phyloP scores from a whole-genome alignment of 2,888 invertebrate genomes.

The Thecocarcelia acutangulata region DNA sequence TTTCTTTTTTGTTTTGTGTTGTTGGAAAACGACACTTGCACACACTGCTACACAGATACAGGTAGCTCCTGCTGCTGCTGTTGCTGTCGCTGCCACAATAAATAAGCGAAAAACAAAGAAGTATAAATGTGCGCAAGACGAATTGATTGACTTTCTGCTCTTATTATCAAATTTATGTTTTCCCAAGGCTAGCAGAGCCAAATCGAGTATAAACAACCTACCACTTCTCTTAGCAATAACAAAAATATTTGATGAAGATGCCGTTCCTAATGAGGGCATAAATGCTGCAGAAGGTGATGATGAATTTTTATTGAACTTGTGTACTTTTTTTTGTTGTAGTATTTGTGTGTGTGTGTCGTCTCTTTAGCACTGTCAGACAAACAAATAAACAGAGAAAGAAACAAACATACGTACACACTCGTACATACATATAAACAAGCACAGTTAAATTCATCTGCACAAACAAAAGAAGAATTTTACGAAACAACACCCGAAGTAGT shows the following conservation, averaged over 20 bases:
- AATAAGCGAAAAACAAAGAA: slow-evolving; percentile 31
- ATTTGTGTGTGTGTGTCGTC: no score
- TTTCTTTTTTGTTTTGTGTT: not conserved
- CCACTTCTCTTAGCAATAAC: slow-evolving; percentile 41
- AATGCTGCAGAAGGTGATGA: slow-evolving; percentile 61
- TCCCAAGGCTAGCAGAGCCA: slow-evolving; percentile 49
- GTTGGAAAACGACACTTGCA: slow-evolving; percentile 25
- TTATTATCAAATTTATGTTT: slow-evolving; percentile 56
- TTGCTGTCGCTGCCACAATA: no score
- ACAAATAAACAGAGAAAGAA: slow-evolving; percentile 9
- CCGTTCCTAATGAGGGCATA: slow-evolving; percentile 52
- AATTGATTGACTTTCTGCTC: slow-evolving; percentile 30
- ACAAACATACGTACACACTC: no score
- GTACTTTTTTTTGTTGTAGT: no score
- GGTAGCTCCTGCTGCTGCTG: no score
- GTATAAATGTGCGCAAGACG: slow-evolving; percentile 15
- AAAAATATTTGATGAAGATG: slow-evolving; percentile 48
- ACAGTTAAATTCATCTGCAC: not conserved
- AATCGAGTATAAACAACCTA: slow-evolving; percentile 10
- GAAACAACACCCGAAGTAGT: slow-evolving; percentile 36
- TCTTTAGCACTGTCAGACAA: slow-evolving; percentile 13
- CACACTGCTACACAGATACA: no score
- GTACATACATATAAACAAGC: no score
- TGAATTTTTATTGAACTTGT: slow-evolving; percentile 57
- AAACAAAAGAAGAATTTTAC: slow-evolving; percentile 11